Conservation (phyloP, 1,140 invertebrate species). For the Lithobius niger region DNA sequence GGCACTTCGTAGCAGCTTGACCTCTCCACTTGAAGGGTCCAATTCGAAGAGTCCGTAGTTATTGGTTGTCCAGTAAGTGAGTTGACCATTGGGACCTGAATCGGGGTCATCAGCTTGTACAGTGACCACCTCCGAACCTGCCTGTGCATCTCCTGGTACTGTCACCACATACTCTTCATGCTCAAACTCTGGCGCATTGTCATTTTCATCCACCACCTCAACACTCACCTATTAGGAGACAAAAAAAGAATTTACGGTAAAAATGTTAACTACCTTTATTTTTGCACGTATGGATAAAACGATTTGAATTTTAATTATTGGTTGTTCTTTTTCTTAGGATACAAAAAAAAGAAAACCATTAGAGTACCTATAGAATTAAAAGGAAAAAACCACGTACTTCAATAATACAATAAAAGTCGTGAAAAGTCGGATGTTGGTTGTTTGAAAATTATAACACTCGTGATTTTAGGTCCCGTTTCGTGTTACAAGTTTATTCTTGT, state of each 20-base stretch:
- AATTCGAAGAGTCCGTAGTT: constrained; percentile 9
- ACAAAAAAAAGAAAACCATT: too few relatives aligned
- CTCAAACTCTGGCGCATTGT: constrained; percentile 37
- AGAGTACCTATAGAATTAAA: too few relatives aligned
- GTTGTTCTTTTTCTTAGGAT: too few relatives aligned
- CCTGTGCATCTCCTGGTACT: constrained; percentile 29
- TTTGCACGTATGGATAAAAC: too few relatives aligned
- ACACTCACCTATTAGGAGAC: constrained; percentile 23
- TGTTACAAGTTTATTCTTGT: too few relatives aligned
- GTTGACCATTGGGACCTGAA: constrained; percentile 24
- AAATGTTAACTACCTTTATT: background rate
- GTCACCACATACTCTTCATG: constrained; percentile 25
- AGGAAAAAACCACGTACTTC: too few relatives aligned
- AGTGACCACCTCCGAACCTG: constrained; percentile 16
- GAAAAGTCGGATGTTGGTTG: too few relatives aligned
- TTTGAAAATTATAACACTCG: too few relatives aligned
- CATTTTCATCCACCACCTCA: constrained; percentile 33
- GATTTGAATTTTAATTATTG: too few relatives aligned
- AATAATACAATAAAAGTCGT: too few relatives aligned
- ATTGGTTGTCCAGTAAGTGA: constrained; percentile 24
- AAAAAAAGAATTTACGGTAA: background rate
- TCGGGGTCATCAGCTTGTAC: constrained; percentile 24
- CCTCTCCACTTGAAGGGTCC: background rate
- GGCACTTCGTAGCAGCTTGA: background rate
- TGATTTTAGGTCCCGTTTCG: too few relatives aligned